phyloP scores from a whole-genome alignment of 53 echinoderm and acorn worm species.

The Arbacia lixula region DNA sequence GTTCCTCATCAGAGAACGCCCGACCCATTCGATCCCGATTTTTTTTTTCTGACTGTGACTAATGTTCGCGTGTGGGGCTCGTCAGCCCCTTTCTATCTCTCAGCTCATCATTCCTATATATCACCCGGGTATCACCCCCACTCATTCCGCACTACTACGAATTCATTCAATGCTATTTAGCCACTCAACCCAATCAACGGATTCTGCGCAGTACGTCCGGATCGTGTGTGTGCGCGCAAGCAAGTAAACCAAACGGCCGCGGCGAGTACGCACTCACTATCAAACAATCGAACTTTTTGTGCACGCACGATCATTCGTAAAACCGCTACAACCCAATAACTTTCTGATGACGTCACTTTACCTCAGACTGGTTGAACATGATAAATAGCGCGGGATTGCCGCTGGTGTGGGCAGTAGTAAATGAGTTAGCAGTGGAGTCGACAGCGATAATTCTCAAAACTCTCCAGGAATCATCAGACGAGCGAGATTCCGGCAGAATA shows the following conservation, averaged over 20 bases:
- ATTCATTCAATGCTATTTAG: too few species aligned
- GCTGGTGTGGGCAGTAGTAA: neutral
- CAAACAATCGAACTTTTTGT: too few species aligned
- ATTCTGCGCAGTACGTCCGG: neutral
- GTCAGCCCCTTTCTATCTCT: too few species aligned
- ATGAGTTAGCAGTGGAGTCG: too few species aligned
- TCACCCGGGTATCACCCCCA: too few species aligned
- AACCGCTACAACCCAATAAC: slow-evolving; percentile 27
- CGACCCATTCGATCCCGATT: too few species aligned
- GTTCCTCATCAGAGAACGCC: too few species aligned
- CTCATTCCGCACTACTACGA: too few species aligned
- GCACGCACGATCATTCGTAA: neutral
- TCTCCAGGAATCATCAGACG: neutral
- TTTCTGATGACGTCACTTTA: slow-evolving; percentile 17
- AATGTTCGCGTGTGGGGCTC: too few species aligned
- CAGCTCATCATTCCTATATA: too few species aligned
- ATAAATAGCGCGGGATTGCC: neutral
- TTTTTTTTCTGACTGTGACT: too few species aligned
- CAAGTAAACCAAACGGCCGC: slow-evolving; percentile 2
- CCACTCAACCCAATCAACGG: neutral
- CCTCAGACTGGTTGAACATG: neutral
- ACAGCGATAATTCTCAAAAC: too few species aligned
- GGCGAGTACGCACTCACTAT: neutral
- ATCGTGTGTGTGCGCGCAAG: neutral
- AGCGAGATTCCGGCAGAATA: neutral